Conservation (phyloP, 2,888 invertebrate genomes). For the Tridacna crocea region DNA sequence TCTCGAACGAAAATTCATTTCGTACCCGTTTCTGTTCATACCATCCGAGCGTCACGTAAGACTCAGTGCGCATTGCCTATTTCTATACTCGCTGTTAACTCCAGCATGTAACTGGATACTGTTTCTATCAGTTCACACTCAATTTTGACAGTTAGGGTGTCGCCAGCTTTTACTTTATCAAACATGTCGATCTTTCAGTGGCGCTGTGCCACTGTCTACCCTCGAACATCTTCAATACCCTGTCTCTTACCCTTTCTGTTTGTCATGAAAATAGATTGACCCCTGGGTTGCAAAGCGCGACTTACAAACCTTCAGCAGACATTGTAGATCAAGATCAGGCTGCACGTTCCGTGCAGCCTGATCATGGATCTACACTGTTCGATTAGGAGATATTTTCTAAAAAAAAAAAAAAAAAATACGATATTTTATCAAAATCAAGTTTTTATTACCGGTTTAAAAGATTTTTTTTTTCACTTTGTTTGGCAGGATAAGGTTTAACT, state of each 20-base stretch:
- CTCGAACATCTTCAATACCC: background rate
- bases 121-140: conserved; percentile 36
- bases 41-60: background rate
- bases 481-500: too few relatives aligned
- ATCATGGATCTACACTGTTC: too few relatives aligned
- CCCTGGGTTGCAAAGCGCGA: too few relatives aligned
- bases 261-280: too few relatives aligned
- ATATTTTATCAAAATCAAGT: too few relatives aligned
- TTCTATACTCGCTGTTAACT: background rate
- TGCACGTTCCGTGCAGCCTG: too few relatives aligned
- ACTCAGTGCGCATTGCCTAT: background rate
- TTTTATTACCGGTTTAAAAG: too few relatives aligned
- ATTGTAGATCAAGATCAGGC: too few relatives aligned
- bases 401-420: too few relatives aligned
- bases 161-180: conserved; percentile 30
- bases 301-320: too few relatives aligned
- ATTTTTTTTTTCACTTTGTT: too few relatives aligned
- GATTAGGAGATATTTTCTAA: too few relatives aligned
- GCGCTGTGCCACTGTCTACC: background rate
- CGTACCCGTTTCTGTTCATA: background rate
- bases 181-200: background rate
- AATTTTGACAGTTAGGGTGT: conserved; percentile 15
- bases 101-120: conserved; percentile 31
- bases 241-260: background rate
- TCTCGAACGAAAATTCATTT: background rate